Conservation (phyloP, 2,113 vertebrate species). For the Chinchilla lanigera region DNA sequence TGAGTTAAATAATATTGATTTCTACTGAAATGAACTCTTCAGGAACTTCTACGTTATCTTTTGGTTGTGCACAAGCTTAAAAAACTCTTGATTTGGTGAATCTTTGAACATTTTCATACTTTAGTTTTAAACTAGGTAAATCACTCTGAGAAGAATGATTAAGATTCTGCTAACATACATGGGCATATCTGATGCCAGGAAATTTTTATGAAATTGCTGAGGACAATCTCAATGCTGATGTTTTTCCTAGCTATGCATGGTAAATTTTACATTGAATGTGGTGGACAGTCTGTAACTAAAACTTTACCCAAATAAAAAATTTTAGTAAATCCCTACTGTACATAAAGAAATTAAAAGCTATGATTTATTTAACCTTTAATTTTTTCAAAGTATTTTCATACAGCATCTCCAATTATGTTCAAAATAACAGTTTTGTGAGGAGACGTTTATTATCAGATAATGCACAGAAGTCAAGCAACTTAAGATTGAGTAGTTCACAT, state of each 20-base stretch:
- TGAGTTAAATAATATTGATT: slow-evolving; percentile 47
- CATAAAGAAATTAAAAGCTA: neutral
- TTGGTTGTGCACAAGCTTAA: neutral
- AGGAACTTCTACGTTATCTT: neutral
- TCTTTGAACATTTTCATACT: neutral
- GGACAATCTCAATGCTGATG: neutral
- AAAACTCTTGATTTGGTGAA: neutral
- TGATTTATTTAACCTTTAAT: neutral
- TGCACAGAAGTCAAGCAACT: neutral
- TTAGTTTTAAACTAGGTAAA: neutral
- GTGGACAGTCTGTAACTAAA: neutral
- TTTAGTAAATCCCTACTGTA: neutral
- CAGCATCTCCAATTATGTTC: neutral
- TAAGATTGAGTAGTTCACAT: neutral
- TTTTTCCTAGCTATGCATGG: neutral
- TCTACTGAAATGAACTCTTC: neutral
- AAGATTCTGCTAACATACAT: neutral
- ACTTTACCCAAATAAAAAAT: neutral
- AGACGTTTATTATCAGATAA: neutral
- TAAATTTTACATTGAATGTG: neutral
- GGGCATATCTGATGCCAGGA: neutral
- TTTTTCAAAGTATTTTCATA: slow-evolving; percentile 27
- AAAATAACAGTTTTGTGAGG: neutral
- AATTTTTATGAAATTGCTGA: neutral
- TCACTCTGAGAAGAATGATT: neutral